phyloP scores from a whole-genome alignment of 2,888 invertebrate species.

The Drosophila meridiana region DNA sequence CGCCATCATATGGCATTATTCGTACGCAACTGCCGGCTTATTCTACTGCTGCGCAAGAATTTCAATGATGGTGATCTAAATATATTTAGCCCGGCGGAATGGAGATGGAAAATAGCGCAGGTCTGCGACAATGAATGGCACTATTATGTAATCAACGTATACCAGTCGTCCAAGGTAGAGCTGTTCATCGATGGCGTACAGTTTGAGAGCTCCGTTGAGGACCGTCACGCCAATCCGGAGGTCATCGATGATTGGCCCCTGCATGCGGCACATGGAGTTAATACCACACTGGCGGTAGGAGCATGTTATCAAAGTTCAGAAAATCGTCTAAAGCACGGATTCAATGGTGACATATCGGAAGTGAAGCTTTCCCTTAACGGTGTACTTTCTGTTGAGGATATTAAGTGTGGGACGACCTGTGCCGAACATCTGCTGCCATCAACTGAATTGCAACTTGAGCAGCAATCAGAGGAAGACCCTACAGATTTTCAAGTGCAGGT shows the following conservation, averaged over 20 bases:
- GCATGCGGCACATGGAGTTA: conserved; percentile 96
- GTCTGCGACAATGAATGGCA: conserved; percentile 99
- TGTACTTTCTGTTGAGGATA: conserved; percentile 77
- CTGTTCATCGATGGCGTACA: conserved; percentile 93
- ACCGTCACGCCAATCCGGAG: conserved; percentile 93
- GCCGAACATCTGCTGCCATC: conserved; percentile 83
- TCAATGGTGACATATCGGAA: conserved; percentile 85
- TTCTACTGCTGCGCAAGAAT: conserved; percentile 95
- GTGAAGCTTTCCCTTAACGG: conserved; percentile 81
- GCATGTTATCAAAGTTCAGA: conserved; percentile 99
- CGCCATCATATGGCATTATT: conserved; percentile 99
- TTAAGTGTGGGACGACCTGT: conserved; percentile 84
- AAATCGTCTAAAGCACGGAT: conserved; percentile 93
- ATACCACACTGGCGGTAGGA: conserved; percentile 96
- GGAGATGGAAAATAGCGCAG: conserved; percentile 98
- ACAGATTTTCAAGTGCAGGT: conserved; percentile 92
- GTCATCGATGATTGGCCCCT: conserved; percentile 99
- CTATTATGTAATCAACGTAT: conserved; percentile 97
- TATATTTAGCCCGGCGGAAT: conserved; percentile 98
- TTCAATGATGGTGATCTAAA: conserved; percentile 96
- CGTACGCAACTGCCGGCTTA: conserved; percentile 98
- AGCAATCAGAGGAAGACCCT: conserved; percentile 1
- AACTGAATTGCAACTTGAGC: conserved; percentile 15
- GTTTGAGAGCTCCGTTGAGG: conserved; percentile 84
- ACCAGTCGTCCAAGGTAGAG: conserved; percentile 91